Evolutionary conservation across 2,797 vertebrate genomes (phyloP), one percentile per base, ranked within the genome.

Genomic region (Sebastes kiyomatsui): DNA sequence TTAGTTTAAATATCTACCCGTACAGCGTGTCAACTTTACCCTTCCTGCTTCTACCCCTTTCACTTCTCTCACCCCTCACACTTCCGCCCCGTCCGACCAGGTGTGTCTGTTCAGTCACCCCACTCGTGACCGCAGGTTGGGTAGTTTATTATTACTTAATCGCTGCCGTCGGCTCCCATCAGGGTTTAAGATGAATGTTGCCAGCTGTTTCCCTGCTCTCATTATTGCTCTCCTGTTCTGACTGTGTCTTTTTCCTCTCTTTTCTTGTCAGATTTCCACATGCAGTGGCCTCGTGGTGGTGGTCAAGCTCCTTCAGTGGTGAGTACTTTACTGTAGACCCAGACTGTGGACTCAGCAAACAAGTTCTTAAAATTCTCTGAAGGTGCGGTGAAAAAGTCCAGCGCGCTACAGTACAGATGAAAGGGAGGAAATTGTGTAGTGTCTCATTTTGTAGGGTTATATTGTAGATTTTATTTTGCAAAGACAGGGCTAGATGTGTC

Each of bases 141-240:
- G 67, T 77, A 82, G 89, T 93, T 94, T 91, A 81, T 95, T 93
- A 93, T 94, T 88, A 90, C 92, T 93, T 93, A 94, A 93, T 93
- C 78, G 88, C 87, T 86, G 84, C 93, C 75, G 90, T 95, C 90
- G 75, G 81, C 87, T 93, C 87, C 89, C 84, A 93, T 95, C 89
- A 93, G 87, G 68, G 82, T 92, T 91, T 72, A 77, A 87, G 76
- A 88, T 95, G 92, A 95, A 90, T 88, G 91, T 88, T 94, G 77
- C 92, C 93, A 93, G 92, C 92, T 95, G 93, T 91, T 87, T 82
- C 65, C 69, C 78, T 81, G 49, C 77, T 88, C 75, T 88, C 46
- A 35, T 72, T 67, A 62, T 79, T 73, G 82, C 72, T 62, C 61
- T 72, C 58, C 60, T 77, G 77, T 76, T 78, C 66, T 82, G 38